These are phyloP conservation scores for Rhopalosiphum nymphaeae DNA, from an alignment of 2,888 invertebrate species.

Conservation along the genomic window DNA sequence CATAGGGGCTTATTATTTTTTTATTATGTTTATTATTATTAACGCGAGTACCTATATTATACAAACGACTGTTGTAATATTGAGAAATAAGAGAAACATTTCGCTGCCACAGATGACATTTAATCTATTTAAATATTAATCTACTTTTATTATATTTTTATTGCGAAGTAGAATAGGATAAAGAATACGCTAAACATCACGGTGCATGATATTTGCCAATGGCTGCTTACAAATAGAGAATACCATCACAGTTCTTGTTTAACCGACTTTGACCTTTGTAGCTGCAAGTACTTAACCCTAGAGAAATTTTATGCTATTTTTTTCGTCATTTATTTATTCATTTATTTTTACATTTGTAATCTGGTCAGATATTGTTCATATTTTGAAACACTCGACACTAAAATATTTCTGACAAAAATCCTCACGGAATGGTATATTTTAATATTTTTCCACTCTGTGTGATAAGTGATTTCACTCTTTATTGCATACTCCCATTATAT, in stretches of 20 bases:
- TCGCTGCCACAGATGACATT: neutral
- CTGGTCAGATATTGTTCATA: neutral
- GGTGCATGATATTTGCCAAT: neutral
- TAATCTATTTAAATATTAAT: conserved; percentile 29
- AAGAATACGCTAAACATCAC: neutral
- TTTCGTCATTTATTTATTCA: conserved; percentile 12
- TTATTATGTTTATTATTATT: neutral
- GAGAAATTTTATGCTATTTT: neutral
- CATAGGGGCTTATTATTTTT: neutral
- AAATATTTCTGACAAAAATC: neutral
- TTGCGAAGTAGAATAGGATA: neutral
- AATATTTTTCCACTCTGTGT: neutral
- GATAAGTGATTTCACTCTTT: conserved; percentile 3
- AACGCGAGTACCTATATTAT: neutral
- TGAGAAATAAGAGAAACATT: neutral
- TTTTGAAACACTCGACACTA: neutral
- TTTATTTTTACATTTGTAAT: conserved; percentile 27
- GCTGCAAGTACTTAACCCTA: neutral
- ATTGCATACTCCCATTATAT: neutral
- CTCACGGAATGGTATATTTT: neutral
- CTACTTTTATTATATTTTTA: neutral
- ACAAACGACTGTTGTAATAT: neutral
- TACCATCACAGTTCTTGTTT: neutral
- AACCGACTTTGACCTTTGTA: neutral
- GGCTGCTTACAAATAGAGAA: neutral